Percentiles rank a stretch among this genome's conserved stretches.
Conservation (phyloP, 2,888 invertebrate species). For the Spisula solida region DNA sequence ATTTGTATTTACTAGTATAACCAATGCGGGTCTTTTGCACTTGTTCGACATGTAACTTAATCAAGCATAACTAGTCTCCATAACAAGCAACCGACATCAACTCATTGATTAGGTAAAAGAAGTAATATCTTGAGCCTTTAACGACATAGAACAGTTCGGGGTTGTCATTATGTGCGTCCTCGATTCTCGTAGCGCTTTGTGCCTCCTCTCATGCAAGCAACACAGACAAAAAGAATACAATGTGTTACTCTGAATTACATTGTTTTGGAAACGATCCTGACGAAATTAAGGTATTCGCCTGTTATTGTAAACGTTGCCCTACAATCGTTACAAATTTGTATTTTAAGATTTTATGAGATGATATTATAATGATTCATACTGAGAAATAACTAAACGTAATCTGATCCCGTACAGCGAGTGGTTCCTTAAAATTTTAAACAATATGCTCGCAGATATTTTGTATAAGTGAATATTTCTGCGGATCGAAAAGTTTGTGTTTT, state of each 20-base stretch:
- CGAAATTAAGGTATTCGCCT: background rate
- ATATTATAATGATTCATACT: no score
- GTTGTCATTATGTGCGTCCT: background rate
- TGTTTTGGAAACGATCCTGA: background rate
- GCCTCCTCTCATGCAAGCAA: background rate
- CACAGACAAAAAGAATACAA: background rate
- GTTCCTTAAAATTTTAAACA: no score
- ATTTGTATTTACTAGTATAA: background rate
- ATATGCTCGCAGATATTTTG: no score
- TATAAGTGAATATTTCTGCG: no score
- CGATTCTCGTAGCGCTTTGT: background rate
- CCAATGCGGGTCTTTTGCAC: background rate
- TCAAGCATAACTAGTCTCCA: background rate
- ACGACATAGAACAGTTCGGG: background rate
- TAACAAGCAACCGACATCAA: background rate
- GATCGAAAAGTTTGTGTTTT: no score
- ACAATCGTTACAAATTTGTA: no score
- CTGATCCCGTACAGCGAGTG: no score
- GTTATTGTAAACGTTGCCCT: background rate
- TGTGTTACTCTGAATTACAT: background rate
- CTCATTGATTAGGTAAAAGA: background rate
- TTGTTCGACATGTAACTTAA: background rate
- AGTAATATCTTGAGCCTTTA: background rate
- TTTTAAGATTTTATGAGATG: no score
- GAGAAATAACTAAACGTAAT: no score